These are phyloP conservation scores for Bradynema listronoti DNA, from an alignment of 1,140 invertebrate species.

Conservation along the genomic window DNA sequence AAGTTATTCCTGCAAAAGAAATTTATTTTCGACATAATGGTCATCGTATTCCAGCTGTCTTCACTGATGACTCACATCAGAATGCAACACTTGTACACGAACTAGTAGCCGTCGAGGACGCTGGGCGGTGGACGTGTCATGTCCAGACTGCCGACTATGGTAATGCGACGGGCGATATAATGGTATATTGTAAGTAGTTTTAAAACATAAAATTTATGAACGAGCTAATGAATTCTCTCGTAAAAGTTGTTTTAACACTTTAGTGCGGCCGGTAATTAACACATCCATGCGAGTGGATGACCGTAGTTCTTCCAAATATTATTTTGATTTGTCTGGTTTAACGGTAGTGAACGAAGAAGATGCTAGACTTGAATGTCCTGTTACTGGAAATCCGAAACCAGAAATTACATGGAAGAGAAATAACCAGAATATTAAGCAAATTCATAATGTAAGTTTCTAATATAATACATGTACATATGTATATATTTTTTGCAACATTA, in stretches of 20 bases:
- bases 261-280: slow-evolving; percentile 34
- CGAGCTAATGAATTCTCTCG: background rate
- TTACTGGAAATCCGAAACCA: slow-evolving; percentile 22
- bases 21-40: slow-evolving; percentile 4
- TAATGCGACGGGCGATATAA: slow-evolving; percentile 19
- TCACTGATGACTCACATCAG: background rate
- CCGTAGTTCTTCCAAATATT: slow-evolving; percentile 15
- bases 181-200: slow-evolving; percentile 19
- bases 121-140: slow-evolving; percentile 32
- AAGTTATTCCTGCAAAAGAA: slow-evolving; percentile 4
- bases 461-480: no score
- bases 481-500: no score
- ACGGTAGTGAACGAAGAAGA: slow-evolving; percentile 22
- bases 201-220: background rate
- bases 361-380: slow-evolving; percentile 20
- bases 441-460: no score
- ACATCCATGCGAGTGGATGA: slow-evolving; percentile 31
- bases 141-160: slow-evolving; percentile 14
- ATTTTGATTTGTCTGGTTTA: slow-evolving; percentile 28
- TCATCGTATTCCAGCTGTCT: background rate
- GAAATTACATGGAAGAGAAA: slow-evolving; percentile 22
- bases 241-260: slow-evolving; percentile 1
- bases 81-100: slow-evolving; percentile 10
- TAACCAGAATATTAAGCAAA: slow-evolving; percentile 11
- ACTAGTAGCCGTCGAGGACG: slow-evolving; percentile 15